These are phyloP conservation scores for Linnaemya tessellans DNA, from an alignment of 2,888 invertebrate species.

Conservation along the genomic window DNA sequence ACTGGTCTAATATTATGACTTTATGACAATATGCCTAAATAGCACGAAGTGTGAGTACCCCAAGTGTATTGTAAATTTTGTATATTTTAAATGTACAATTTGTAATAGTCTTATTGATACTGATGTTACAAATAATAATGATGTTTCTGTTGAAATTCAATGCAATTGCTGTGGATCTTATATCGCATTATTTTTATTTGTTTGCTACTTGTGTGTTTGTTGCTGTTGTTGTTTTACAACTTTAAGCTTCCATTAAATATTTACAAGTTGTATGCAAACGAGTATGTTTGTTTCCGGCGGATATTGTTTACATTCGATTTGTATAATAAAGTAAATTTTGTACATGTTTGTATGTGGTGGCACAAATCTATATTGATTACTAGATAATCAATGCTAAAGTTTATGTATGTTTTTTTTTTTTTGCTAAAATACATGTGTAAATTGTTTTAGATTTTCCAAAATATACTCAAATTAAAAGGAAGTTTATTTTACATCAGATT, in stretches of 20 bases:
- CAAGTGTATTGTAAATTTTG: background rate
- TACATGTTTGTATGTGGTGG: background rate
- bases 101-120: constrained; percentile 4
- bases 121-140: constrained; percentile 25
- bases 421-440: background rate
- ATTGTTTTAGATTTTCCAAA: background rate
- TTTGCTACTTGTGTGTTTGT: background rate
- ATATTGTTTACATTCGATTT: constrained; percentile 52
- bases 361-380: background rate
- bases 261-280: constrained; percentile 14
- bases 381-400: background rate
- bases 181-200: background rate
- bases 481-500: too few relatives aligned
- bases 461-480: background rate
- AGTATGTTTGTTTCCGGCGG: constrained; percentile 49
- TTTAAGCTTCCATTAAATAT: constrained; percentile 38
- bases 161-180: constrained; percentile 4
- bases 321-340: constrained; percentile 16
- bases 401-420: too few relatives aligned
- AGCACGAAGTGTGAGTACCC: background rate
- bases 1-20: too few relatives aligned
- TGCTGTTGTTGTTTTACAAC: constrained; percentile 38
- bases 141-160: background rate
- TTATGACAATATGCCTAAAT: too few relatives aligned
- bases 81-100: background rate